Evolutionary conservation across 2,797 vertebrate genomes (phyloP).

Genomic region (Leuciscus waleckii): DNA sequence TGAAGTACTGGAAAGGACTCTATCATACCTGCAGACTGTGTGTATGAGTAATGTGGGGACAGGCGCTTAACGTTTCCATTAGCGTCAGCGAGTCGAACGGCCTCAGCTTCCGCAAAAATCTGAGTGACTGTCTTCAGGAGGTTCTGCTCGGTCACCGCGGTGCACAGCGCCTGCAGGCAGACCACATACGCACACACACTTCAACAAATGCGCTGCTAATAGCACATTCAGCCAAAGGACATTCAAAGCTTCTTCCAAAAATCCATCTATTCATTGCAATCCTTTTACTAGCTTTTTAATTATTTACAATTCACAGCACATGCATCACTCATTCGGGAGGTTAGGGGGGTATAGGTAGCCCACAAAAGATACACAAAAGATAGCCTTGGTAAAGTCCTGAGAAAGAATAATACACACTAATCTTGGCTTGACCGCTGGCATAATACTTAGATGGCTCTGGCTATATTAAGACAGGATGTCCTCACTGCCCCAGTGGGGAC

Average conservation of each 20-base stretch:
- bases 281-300: slow-evolving; percentile 40
- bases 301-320: slow-evolving; percentile 47
- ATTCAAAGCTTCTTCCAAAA: slow-evolving; percentile 23
- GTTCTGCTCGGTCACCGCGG: slow-evolving; percentile 87
- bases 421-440: slow-evolving; percentile 40
- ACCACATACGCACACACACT: slow-evolving; percentile 37
- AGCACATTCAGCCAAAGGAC: slow-evolving; percentile 51
- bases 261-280: slow-evolving; percentile 31
- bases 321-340: not conserved
- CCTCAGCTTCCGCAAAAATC: slow-evolving; percentile 86
- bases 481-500: slow-evolving; percentile 1
- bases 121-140: slow-evolving; percentile 90
- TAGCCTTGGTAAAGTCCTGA: slow-evolving; percentile 18
- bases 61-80: slow-evolving; percentile 64
- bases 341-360: not conserved
- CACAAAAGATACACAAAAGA: slow-evolving; percentile 24
- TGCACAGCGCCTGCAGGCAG: slow-evolving; percentile 81
- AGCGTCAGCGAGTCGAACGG: slow-evolving; percentile 56
- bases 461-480: slow-evolving; percentile 48
- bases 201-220: slow-evolving; percentile 50
- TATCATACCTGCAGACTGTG: slow-evolving; percentile 66
- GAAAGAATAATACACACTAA: slow-evolving; percentile 40
- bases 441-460: slow-evolving; percentile 34
- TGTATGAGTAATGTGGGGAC: slow-evolving; percentile 47
- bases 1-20: not conserved